Evolutionary conservation across 1,140 invertebrate species (phyloP).

Genomic region (Mamestra configurata): DNA sequence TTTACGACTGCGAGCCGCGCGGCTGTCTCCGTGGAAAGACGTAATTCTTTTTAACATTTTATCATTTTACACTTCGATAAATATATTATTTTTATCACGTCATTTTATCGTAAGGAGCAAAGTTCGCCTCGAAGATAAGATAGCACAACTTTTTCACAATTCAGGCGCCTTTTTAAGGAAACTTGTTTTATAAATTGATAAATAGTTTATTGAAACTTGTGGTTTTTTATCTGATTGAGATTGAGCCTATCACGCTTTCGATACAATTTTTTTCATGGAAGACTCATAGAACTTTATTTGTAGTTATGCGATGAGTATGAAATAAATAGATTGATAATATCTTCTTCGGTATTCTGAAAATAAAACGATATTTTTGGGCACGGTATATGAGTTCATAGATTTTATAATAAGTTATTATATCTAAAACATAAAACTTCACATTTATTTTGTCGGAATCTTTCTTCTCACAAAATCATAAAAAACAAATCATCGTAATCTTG

Average conservation of each 20-base stretch:
- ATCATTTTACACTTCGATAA: conserved; percentile 31
- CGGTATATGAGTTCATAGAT: too few species aligned
- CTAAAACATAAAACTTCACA: too few species aligned
- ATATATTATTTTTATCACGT: conserved; percentile 46
- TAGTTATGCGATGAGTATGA: neutral
- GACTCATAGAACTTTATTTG: neutral
- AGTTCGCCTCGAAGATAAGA: conserved; percentile 51
- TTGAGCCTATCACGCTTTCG: neutral
- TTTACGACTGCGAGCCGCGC: neutral
- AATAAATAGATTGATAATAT: neutral
- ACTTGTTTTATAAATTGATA: neutral
- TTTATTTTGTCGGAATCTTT: too few species aligned
- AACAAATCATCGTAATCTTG: neutral
- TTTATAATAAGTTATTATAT: too few species aligned
- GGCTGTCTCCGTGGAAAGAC: conserved; percentile 24
- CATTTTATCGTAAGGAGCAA: conserved; percentile 50
- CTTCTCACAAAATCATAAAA: too few species aligned
- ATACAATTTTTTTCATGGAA: neutral
- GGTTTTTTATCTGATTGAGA: neutral
- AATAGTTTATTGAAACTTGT: neutral
- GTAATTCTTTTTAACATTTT: conserved; percentile 30
- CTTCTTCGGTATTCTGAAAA: too few species aligned
- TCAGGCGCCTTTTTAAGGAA: conserved; percentile 4
- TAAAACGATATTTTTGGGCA: too few species aligned
- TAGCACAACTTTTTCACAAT: conserved; percentile 26